Conservation (phyloP, 2,888 invertebrate species). For the Nomada fucata region DNA sequence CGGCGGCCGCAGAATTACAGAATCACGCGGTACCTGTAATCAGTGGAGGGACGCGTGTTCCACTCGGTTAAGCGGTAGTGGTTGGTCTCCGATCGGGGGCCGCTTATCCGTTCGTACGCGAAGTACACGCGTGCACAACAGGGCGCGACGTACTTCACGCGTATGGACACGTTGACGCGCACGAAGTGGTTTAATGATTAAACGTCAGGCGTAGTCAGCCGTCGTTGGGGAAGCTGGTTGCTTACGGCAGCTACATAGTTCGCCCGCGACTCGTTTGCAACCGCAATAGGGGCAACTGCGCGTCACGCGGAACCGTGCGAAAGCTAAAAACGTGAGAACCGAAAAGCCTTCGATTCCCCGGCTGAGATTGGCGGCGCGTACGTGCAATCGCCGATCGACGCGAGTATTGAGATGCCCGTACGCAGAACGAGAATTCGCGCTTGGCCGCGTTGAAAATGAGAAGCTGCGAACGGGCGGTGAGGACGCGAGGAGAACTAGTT, state of each 20-base stretch:
- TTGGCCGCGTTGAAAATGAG: too few species aligned
- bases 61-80: not conserved
- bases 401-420: too few species aligned
- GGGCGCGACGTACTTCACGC: not conserved
- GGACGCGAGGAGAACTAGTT: not conserved
- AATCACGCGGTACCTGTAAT: too few species aligned
- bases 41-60: not conserved
- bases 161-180: constrained; percentile 34
- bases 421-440: not conserved
- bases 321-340: not conserved
- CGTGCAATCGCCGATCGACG: too few species aligned
- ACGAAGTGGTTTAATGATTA: constrained; percentile 50
- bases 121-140: not conserved
- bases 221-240: constrained; percentile 23
- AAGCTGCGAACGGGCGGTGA: too few species aligned
- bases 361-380: too few species aligned
- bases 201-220: constrained; percentile 53
- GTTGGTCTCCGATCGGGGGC: not conserved
- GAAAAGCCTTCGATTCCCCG: too few species aligned
- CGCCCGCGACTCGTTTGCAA: constrained; percentile 33
- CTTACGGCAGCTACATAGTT: constrained; percentile 33
- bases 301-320: not conserved
- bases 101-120: not conserved
- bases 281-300: not conserved
- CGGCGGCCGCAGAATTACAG: constrained; percentile 32